A percentile compares a stretch with the other conserved stretches of the same genome.
Evolutionary conservation across 37 sponge, comb jelly and placozoan genomes (phyloP).

Genomic region (Oopsacas minuta): DNA sequence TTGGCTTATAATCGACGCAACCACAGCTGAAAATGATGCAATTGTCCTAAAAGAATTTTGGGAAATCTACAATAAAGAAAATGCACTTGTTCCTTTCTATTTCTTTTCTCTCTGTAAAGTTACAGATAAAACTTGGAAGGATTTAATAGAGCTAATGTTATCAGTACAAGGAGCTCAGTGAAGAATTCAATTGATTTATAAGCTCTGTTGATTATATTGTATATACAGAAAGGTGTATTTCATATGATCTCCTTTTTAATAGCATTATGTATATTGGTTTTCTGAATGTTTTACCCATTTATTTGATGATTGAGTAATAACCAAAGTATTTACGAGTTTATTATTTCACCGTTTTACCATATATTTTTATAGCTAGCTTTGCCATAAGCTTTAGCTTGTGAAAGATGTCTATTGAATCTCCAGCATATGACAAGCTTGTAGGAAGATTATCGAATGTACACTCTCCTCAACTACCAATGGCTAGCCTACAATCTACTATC

Average conservation of each 20-base stretch:
- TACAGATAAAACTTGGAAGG: background rate
- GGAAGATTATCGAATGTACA: background rate
- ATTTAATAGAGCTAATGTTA: background rate
- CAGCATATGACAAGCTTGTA: background rate
- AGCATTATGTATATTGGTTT: no score
- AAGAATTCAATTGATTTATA: background rate
- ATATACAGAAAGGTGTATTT: no score
- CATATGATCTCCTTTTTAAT: no score
- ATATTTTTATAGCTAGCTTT: no score
- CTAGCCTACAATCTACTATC: background rate
- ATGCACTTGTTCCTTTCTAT: background rate
- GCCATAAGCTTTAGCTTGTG: no score
- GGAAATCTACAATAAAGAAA: background rate
- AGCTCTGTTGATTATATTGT: background rate
- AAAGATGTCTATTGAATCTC: background rate
- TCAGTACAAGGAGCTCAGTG: background rate
- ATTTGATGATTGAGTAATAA: no score
- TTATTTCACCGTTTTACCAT: no score
- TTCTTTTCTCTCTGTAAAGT: slow-evolving; percentile 3
- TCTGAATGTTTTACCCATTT: no score
- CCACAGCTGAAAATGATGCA: background rate
- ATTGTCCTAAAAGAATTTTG: background rate
- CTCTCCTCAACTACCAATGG: background rate
- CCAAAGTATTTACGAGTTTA: no score
- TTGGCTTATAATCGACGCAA: background rate